phyloP scores from a whole-genome alignment of 1,140 invertebrate species.

The Ptiloglossa arizonensis region DNA sequence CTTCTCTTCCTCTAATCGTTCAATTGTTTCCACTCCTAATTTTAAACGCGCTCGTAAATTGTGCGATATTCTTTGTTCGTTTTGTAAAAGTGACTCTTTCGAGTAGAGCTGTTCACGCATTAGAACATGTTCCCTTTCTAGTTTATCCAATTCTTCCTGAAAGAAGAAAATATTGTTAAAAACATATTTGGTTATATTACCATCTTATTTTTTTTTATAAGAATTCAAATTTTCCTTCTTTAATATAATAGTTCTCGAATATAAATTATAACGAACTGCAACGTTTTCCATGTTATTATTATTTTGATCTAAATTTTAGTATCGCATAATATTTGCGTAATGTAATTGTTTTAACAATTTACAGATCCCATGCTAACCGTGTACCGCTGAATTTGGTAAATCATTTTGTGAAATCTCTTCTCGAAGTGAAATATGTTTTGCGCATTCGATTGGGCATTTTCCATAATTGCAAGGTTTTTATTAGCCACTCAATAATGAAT shows the following conservation, averaged over 20 bases:
- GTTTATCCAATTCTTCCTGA: background rate
- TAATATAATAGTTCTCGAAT: background rate
- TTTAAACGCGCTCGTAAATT: conserved; percentile 68
- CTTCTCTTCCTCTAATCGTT: conserved; percentile 71
- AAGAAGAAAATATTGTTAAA: background rate
- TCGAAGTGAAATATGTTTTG: conserved; percentile 62
- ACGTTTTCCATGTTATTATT: no score
- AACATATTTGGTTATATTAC: background rate
- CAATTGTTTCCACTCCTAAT: conserved; percentile 54
- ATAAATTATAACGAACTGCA: conserved; percentile 5
- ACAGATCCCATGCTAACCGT: conserved; percentile 32
- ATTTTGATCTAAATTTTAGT: no score
- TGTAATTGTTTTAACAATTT: no score
- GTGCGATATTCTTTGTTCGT: conserved; percentile 64
- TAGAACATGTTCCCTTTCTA: conserved; percentile 64
- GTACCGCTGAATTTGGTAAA: conserved; percentile 67
- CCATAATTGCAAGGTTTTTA: background rate
- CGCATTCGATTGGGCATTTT: conserved; percentile 16
- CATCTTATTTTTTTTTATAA: background rate
- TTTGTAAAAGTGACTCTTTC: conserved; percentile 64
- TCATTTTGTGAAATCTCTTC: conserved; percentile 62
- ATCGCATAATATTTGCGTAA: background rate
- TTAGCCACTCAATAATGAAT: background rate
- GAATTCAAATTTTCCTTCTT: background rate
- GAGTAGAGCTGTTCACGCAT: conserved; percentile 62